phyloP scores from a whole-genome alignment of 2,113 vertebrate genomes.

The Clarias batrachus region DNA sequence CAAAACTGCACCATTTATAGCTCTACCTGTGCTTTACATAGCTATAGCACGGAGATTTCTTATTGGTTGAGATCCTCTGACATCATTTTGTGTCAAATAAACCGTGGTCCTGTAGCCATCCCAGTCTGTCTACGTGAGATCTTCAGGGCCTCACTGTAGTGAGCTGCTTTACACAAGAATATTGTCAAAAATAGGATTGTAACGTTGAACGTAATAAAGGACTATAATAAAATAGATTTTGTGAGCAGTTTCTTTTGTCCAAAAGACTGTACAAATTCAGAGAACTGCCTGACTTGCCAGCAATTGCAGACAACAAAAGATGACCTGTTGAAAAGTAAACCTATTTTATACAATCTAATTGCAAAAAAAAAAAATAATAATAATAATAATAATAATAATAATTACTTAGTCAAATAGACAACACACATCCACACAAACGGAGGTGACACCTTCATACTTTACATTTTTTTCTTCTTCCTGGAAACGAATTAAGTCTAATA shows the following conservation, averaged over 20 bases:
- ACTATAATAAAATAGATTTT: conserved; percentile 48
- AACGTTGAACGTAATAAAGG: conserved; percentile 35
- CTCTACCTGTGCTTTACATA: background rate
- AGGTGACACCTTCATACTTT: background rate
- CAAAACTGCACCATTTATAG: background rate
- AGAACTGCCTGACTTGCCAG: conserved; percentile 12
- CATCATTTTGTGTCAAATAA: background rate
- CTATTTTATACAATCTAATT: conserved; percentile 19
- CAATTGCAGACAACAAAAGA: conserved; percentile 5
- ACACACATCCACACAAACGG: conserved; percentile 6
- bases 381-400: no score
- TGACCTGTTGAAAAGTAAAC: conserved; percentile 27
- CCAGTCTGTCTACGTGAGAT: background rate
- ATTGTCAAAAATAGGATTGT: conserved; percentile 13
- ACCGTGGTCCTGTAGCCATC: background rate
- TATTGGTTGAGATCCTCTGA: background rate
- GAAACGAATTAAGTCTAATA: conserved; percentile 15
- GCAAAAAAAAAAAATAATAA: background rate
- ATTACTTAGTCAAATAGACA: background rate
- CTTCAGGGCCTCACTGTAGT: background rate
- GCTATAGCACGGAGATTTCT: background rate
- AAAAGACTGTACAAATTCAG: conserved; percentile 37
- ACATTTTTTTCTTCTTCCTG: background rate
- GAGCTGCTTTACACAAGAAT: conserved; percentile 7
- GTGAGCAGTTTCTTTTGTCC: conserved; percentile 29